These are phyloP conservation scores for Timandra comae DNA, from an alignment of 2,888 invertebrate genomes.

Conservation along the genomic window DNA sequence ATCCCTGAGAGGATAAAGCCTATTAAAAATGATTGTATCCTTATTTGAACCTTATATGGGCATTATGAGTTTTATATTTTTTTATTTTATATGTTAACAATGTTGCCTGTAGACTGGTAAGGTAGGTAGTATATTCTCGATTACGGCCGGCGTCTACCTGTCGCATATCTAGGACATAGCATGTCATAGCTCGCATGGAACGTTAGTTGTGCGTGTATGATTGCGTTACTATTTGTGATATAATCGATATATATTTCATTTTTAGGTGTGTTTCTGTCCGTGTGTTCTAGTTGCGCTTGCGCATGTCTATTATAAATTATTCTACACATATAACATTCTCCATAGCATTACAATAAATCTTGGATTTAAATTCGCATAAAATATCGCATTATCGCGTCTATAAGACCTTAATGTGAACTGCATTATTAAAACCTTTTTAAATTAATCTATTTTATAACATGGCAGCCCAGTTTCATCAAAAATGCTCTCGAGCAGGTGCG, in stretches of 20 bases:
- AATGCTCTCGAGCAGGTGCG: constrained; percentile 57
- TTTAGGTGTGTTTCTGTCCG: constrained; percentile 31
- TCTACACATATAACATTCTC: too few species aligned
- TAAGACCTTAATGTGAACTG: too few species aligned
- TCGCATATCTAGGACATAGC: constrained; percentile 70
- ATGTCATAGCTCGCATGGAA: constrained; percentile 63
- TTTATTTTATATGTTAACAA: constrained; percentile 38
- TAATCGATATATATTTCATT: constrained; percentile 48
- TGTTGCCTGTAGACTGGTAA: constrained; percentile 35
- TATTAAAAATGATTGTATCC: constrained; percentile 36
- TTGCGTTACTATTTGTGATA: constrained; percentile 66
- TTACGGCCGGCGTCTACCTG: constrained; percentile 53
- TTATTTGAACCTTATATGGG: constrained; percentile 30
- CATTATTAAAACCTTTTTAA: background rate
- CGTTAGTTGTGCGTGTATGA: constrained; percentile 49
- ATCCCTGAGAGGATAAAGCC: constrained; percentile 41
- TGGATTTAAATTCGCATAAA: too few species aligned
- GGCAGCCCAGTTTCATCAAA: constrained; percentile 32
- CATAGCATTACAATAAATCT: too few species aligned
- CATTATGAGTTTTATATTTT: constrained; percentile 23
- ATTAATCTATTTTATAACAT: constrained; percentile 20
- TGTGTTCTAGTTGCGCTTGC: constrained; percentile 21
- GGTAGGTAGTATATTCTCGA: constrained; percentile 41
- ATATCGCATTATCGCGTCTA: too few species aligned
- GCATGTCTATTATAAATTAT: constrained; percentile 8